Conservation (phyloP, 2,797 vertebrate species). For the Pseudocheirus occidentalis region DNA sequence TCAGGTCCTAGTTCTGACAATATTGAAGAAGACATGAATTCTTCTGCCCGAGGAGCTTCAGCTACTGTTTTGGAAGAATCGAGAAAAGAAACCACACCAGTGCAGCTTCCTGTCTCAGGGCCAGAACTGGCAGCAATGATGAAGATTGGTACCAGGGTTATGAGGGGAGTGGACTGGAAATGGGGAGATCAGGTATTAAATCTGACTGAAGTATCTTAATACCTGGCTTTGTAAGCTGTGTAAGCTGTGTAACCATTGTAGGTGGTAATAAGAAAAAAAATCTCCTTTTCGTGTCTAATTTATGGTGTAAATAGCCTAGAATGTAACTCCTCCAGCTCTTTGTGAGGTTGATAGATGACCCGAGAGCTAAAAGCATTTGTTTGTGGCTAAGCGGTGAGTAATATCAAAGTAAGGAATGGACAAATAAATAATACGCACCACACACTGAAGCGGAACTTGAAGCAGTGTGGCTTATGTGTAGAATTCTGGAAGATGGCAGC, state of each 20-base stretch:
- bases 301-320: not conserved
- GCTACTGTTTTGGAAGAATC: constrained; percentile 98
- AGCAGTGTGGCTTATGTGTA: not conserved
- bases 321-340: not conserved
- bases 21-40: constrained; percentile 90
- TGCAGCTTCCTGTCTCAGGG: constrained; percentile 94
- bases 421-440: not conserved
- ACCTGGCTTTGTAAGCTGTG: not conserved
- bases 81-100: constrained; percentile 91
- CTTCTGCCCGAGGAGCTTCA: constrained; percentile 90
- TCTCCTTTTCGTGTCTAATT: not conserved
- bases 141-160: constrained; percentile 98
- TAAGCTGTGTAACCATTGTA: not conserved
- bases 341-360: not conserved
- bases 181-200: constrained; percentile 97
- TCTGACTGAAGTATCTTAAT: not conserved
- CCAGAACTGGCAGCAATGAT: constrained; percentile 98
- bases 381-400: not conserved
- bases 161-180: constrained; percentile 99
- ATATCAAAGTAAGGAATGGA: not conserved
- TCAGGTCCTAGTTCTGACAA: constrained; percentile 95
- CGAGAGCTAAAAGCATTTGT: not conserved
- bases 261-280: not conserved
- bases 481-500: not conserved
- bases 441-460: fast-evolving